Percentiles rank a stretch among this genome's conserved stretches.
Evolutionary conservation across 2,797 vertebrate species (phyloP).

Genomic region (Botia kubotai): DNA sequence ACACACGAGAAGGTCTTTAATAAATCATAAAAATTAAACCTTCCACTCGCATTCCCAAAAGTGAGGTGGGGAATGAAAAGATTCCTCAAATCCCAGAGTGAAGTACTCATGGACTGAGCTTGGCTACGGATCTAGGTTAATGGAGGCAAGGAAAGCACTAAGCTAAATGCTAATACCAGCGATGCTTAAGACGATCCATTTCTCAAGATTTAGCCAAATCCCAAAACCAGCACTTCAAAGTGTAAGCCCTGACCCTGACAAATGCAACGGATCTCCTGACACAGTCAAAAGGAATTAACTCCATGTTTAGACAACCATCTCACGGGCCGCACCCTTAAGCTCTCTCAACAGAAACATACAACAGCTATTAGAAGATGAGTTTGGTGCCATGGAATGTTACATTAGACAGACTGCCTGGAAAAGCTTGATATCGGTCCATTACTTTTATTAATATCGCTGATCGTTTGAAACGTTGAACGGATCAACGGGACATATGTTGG

Average conservation of each 20-base stretch:
- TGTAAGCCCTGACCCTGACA: constrained; percentile 62
- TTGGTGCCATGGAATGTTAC: constrained; percentile 40
- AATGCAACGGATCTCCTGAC: constrained; percentile 60
- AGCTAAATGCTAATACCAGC: constrained; percentile 70
- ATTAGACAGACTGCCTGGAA: constrained; percentile 34
- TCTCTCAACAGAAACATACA: constrained; percentile 62
- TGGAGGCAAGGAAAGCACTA: constrained; percentile 70
- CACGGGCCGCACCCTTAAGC: constrained; percentile 58
- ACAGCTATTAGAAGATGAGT: constrained; percentile 35
- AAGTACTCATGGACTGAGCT: constrained; percentile 69
- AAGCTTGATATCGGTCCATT: constrained; percentile 27
- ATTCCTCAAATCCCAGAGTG: constrained; percentile 69
- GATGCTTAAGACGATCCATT: constrained; percentile 70
- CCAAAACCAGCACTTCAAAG: constrained; percentile 70
- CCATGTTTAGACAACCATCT: constrained; percentile 57
- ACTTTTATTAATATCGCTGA: constrained; percentile 29
- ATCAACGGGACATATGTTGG: constrained; percentile 26
- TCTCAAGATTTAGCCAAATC: constrained; percentile 74
- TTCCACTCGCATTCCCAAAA: not conserved
- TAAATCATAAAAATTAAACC: not conserved
- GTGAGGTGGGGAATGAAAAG: constrained; percentile 69
- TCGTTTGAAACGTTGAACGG: constrained; percentile 15
- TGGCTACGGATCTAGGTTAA: constrained; percentile 74
- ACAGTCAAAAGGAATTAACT: constrained; percentile 55
- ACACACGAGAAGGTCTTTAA: not conserved